Evolutionary conservation across 2,888 invertebrate genomes (phyloP).

Genomic region (Nemoura dubitans): DNA sequence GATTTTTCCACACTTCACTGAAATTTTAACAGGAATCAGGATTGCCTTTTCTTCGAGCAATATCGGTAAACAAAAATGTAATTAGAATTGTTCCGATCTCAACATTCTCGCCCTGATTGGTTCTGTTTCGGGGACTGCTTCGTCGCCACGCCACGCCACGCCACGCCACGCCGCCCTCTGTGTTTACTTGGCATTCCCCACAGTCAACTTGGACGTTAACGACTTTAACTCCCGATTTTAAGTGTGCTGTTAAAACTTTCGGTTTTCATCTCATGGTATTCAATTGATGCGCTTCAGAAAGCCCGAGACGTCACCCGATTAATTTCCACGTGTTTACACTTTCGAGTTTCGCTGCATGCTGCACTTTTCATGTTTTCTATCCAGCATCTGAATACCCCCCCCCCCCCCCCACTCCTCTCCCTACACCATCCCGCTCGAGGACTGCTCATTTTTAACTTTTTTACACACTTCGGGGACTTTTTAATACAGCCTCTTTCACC

Average conservation of each 20-base stretch:
- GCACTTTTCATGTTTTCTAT: background rate
- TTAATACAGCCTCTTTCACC: no score
- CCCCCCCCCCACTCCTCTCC: no score
- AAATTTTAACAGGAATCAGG: background rate
- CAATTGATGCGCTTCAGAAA: background rate
- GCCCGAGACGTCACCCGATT: background rate
- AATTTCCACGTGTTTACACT: background rate
- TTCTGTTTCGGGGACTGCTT: background rate
- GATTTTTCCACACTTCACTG: background rate
- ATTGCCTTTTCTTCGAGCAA: background rate
- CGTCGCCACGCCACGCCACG: no score
- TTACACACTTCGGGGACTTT: no score
- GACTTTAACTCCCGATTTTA: background rate
- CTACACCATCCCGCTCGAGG: no score
- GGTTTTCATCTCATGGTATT: background rate
- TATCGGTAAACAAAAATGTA: background rate
- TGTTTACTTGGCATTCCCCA: background rate
- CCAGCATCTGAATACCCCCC: no score
- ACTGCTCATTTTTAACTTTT: no score
- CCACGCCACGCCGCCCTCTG: background rate
- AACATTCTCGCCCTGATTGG: background rate
- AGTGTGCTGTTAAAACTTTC: conserved; percentile 1
- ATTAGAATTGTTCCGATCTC: background rate
- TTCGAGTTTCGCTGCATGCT: background rate
- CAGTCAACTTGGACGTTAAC: background rate